Percentiles rank a stretch among this genome's conserved stretches.
Conservation (phyloP, 2,888 invertebrate genomes). For the Alsophila aescularia region DNA sequence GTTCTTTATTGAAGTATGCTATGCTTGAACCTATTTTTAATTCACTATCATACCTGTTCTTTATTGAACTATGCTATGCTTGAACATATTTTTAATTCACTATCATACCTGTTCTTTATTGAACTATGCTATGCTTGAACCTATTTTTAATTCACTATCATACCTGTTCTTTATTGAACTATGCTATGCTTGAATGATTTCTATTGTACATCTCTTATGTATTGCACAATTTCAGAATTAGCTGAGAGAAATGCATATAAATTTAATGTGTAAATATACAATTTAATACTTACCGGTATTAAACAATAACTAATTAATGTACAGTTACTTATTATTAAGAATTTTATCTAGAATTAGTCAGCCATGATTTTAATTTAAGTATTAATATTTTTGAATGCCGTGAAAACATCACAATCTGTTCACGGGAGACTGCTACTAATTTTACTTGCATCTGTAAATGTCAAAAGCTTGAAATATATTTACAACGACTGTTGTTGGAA, state of each 20-base stretch:
- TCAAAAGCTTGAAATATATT: conserved; percentile 1
- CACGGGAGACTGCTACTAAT: conserved; percentile 61
- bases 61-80: too few species aligned
- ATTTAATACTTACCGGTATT: conserved; percentile 57
- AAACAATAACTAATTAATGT: conserved; percentile 66
- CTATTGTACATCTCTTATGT: neutral
- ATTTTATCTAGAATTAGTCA: conserved; percentile 64
- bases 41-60: neutral
- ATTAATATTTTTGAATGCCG: conserved; percentile 53
- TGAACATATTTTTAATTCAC: neutral
- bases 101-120: too few species aligned
- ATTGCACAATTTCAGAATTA: conserved; percentile 8
- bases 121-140: too few species aligned
- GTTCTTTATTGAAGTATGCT: neutral
- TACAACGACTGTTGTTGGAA: conserved; percentile 43
- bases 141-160: neutral
- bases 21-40: neutral
- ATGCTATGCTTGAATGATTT: neutral
- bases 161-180: too few species aligned
- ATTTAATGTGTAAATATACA: conserved; percentile 69
- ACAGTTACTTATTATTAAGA: conserved; percentile 72
- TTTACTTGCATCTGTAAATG: conserved; percentile 43
- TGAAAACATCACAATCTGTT: conserved; percentile 69
- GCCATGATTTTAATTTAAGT: conserved; percentile 67
- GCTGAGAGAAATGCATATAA: conserved; percentile 47